Conservation (phyloP, 2,888 invertebrate species). For the Drosophila infuscata region DNA sequence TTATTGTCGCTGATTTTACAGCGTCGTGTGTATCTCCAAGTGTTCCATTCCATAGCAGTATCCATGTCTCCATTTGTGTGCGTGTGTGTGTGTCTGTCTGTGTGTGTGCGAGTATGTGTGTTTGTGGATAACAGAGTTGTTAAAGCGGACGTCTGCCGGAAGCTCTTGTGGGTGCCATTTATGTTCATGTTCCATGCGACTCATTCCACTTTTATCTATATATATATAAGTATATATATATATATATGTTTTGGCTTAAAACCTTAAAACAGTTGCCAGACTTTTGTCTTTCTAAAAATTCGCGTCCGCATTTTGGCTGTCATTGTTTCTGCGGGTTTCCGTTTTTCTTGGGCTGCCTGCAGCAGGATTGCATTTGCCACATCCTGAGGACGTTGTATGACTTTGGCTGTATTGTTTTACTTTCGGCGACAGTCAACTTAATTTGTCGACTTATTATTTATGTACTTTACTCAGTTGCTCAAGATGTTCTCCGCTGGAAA, state of each 20-base stretch:
- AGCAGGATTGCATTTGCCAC: constrained; percentile 43
- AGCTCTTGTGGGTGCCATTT: constrained; percentile 79
- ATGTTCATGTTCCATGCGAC: constrained; percentile 70
- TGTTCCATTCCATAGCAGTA: neutral
- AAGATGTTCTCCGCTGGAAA: constrained; percentile 23
- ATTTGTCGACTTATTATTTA: constrained; percentile 75
- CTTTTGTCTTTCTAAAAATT: constrained; percentile 47
- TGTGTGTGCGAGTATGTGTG: constrained; percentile 24
- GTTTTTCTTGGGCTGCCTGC: constrained; percentile 17
- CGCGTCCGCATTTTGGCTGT: constrained; percentile 36
- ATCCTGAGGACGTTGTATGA: constrained; percentile 27
- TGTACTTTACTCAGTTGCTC: constrained; percentile 32
- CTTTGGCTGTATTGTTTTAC: constrained; percentile 43
- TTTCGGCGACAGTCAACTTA: constrained; percentile 53
- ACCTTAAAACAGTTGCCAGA: constrained; percentile 45
- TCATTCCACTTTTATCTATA: constrained; percentile 64
- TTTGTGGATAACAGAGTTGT: constrained; percentile 69
- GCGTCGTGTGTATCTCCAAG: constrained; percentile 12
- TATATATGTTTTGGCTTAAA: constrained; percentile 27
- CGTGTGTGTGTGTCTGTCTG: neutral
- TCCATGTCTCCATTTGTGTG: constrained; percentile 9
- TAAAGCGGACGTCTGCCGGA: constrained; percentile 76
- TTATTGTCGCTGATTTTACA: constrained; percentile 51
- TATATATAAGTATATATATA: neutral
- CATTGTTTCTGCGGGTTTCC: constrained; percentile 50